These are phyloP conservation scores for Lacanobia oleracea DNA, from an alignment of 2,888 invertebrate genomes.

Conservation along the genomic window DNA sequence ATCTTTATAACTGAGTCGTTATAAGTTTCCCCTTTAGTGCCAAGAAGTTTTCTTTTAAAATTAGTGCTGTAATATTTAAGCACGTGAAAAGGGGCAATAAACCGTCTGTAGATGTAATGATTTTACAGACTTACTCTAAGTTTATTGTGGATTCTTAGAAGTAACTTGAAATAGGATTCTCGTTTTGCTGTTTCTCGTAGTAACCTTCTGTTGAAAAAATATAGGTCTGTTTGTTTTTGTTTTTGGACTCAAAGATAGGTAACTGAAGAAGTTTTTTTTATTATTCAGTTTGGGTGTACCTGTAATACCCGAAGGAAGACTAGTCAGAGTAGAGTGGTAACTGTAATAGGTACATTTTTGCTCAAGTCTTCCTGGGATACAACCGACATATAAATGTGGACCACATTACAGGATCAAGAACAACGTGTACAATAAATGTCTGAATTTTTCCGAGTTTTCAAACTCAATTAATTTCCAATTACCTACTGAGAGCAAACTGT, in stretches of 20 bases:
- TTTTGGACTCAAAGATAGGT: neutral
- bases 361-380: no score
- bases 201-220: neutral
- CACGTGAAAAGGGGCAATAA: slow-evolving; percentile 53
- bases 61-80: slow-evolving; percentile 63
- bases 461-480: no score
- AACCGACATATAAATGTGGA: no score
- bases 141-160: neutral
- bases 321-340: no score
- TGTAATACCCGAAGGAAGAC: no score
- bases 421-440: no score
- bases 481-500: no score
- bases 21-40: slow-evolving; percentile 67
- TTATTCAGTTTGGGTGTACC: no score
- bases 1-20: slow-evolving; percentile 67
- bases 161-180: no score
- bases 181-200: neutral
- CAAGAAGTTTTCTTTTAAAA: slow-evolving; percentile 65
- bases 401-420: no score
- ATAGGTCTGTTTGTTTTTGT: neutral
- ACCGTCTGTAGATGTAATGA: slow-evolving; percentile 21
- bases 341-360: no score
- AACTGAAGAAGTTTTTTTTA: neutral
- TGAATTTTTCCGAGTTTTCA: no score
- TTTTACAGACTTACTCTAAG: slow-evolving; percentile 20